Evolutionary conservation across 1,140 invertebrate species (phyloP).

Genomic region (Cotesia typhae): DNA sequence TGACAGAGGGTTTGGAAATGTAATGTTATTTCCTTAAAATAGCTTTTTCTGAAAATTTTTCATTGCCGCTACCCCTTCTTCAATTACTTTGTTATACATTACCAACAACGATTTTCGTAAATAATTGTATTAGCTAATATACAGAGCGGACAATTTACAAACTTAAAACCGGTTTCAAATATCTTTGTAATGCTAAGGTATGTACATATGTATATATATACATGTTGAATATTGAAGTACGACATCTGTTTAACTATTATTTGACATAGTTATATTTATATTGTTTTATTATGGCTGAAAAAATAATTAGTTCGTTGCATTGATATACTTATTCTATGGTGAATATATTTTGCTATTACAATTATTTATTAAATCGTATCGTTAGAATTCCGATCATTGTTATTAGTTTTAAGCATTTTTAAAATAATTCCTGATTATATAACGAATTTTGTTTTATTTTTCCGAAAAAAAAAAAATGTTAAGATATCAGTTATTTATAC

Average conservation of each 20-base stretch:
- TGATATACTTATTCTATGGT: too few relatives aligned
- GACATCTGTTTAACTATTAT: too few relatives aligned
- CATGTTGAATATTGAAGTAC: too few relatives aligned
- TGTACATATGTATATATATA: too few relatives aligned
- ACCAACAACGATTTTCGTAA: not conserved
- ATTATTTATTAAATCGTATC: conserved; percentile 6
- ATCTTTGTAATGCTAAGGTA: conserved; percentile 24
- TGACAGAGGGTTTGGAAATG: conserved; percentile 54
- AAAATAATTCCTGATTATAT: too few relatives aligned
- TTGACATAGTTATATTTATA: too few relatives aligned
- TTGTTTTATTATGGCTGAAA: not conserved
- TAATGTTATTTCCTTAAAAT: conserved; percentile 4
- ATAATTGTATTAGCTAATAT: conserved; percentile 5
- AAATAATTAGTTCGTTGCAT: too few relatives aligned
- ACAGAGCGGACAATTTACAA: conserved; percentile 16
- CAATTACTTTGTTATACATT: not conserved
- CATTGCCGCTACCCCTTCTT: conserved; percentile 4
- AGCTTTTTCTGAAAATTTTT: conserved; percentile 11
- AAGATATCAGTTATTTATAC: too few relatives aligned
- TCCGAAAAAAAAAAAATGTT: too few relatives aligned
- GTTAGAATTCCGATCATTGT: not conserved
- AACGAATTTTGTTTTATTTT: too few relatives aligned
- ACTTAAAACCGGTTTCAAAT: conserved; percentile 36
- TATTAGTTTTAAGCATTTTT: not conserved
- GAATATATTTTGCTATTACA: conserved; percentile 1